A percentile compares a stretch with the other conserved stretches of the same genome.
Conservation (phyloP, 2,113 vertebrate genomes). For the Helogale parvula region DNA sequence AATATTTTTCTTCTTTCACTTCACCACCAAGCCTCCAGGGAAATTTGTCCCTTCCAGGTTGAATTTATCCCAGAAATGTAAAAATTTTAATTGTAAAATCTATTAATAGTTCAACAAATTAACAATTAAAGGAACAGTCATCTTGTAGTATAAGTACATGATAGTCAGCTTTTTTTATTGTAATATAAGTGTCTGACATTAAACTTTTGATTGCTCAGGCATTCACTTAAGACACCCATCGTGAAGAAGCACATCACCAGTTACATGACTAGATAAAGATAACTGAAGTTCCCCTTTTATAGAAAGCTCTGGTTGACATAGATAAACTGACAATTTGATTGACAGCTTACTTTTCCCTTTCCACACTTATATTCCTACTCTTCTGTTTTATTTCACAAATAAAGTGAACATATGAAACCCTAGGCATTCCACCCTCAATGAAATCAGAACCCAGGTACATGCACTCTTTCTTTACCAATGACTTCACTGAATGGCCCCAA, state of each 20-base stretch:
- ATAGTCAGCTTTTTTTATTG: not conserved
- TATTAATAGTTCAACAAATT: conserved; percentile 24
- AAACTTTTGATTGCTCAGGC: not conserved
- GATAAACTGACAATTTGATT: not conserved
- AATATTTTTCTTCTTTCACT: not conserved
- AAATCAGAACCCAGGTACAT: not conserved
- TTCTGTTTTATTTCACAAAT: not conserved
- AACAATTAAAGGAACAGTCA: not conserved
- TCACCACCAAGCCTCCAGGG: not conserved
- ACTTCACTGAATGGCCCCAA: not conserved
- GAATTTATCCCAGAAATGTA: conserved; percentile 28
- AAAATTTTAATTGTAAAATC: conserved; percentile 12
- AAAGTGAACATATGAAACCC: not conserved
- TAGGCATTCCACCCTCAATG: not conserved
- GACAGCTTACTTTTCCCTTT: not conserved
- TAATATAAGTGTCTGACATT: not conserved
- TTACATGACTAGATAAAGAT: not conserved
- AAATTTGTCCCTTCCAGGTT: not conserved
- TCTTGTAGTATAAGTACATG: not conserved
- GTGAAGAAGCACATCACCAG: not conserved
- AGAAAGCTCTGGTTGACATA: not conserved
- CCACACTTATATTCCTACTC: not conserved
- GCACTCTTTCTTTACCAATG: not conserved
- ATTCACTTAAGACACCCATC: not conserved
- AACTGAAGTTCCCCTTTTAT: not conserved